Base-by-base conservation (phyloP, 2,797 vertebrate species). In the Lagorchestes hirsutus region DNA sequence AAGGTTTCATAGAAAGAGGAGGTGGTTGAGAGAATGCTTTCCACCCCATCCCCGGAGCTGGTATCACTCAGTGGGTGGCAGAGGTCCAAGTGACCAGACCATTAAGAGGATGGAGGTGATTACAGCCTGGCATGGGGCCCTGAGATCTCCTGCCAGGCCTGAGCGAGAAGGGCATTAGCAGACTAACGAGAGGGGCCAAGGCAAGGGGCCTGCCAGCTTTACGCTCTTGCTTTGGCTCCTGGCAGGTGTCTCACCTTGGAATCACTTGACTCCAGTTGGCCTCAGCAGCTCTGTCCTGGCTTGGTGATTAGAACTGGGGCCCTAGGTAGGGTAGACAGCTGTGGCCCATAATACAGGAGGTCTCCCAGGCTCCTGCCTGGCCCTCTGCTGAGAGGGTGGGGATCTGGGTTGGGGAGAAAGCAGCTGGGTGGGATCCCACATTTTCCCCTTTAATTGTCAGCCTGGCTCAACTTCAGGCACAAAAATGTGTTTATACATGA, bases 81-180 rank as follows among this genome's bases (percentile, higher is more conserved):
- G 95, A 18, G 4, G n/a, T 9, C 96, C 13, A 34, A 93, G 92
- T 92, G 0, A 59, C 96, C 56, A 94, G 97, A 97, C 97, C 97
- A 96, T 97, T 97, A 97, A 97, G 82, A 95, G 97, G 97, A 98
- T 95, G 97, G 98, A 95, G 97, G 95, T 31, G 94, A 97, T 97
- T 97, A 97, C 97, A 93, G 94, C 96, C 97, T 98, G 98, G 97
- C 97, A 97, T 52, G 10, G 97, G 94, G 96, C 91, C 92, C 94
- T 29, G 93, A 95, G 96, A 94, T 87, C 93, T 57, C 96, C 92
- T 96, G 97, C 98, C 97, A 98, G 95, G 96, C 97, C 97, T 98
- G 97, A 95, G 97, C 97, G 97, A 97, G 97, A 95, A 97, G 96
- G 98, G 96, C 97, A 92, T 96, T 97, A 97, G 97, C 97, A 97